Conservation (phyloP, 2,888 invertebrate genomes). For the Brachyptera putata region DNA sequence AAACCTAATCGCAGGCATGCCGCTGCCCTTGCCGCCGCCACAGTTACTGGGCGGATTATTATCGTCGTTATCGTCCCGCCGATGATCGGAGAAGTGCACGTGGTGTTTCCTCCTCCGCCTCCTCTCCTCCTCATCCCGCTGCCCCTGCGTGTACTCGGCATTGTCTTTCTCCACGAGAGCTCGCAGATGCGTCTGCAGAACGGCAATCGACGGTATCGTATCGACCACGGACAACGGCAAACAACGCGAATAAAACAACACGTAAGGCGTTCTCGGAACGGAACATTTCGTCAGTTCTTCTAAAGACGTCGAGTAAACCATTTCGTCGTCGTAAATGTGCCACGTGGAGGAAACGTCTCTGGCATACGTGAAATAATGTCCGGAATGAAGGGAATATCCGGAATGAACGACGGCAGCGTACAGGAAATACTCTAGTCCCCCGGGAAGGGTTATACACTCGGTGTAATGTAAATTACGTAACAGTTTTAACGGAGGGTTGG, state of each 20-base stretch:
- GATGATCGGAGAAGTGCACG: constrained; percentile 27
- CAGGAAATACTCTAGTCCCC: constrained; percentile 53
- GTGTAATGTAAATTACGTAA: constrained; percentile 63
- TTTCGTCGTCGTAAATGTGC: constrained; percentile 77
- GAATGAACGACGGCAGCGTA: constrained; percentile 83
- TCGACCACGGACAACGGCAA: constrained; percentile 39
- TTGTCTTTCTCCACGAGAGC: constrained; percentile 41
- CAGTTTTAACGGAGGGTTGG: constrained; percentile 71
- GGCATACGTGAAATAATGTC: constrained; percentile 84
- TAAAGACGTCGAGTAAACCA: constrained; percentile 57
- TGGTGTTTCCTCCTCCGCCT: constrained; percentile 35
- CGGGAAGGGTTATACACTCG: constrained; percentile 49
- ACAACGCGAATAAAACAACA: constrained; percentile 62
- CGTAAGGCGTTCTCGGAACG: constrained; percentile 76
- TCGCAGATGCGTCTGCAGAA: constrained; percentile 39
- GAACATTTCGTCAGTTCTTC: constrained; percentile 58
- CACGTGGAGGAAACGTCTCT: constrained; percentile 61
- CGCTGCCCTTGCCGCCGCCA: constrained; percentile 43
- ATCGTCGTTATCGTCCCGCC: constrained; percentile 44
- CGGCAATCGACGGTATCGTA: constrained; percentile 36
- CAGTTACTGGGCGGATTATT: constrained; percentile 53
- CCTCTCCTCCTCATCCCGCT: constrained; percentile 37
- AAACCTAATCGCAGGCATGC: constrained; percentile 25
- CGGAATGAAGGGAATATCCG: constrained; percentile 77
- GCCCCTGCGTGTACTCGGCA: constrained; percentile 39